These are phyloP conservation scores for Cheilosia urbana DNA, from an alignment of 2,888 invertebrate species.

Conservation along the genomic window DNA sequence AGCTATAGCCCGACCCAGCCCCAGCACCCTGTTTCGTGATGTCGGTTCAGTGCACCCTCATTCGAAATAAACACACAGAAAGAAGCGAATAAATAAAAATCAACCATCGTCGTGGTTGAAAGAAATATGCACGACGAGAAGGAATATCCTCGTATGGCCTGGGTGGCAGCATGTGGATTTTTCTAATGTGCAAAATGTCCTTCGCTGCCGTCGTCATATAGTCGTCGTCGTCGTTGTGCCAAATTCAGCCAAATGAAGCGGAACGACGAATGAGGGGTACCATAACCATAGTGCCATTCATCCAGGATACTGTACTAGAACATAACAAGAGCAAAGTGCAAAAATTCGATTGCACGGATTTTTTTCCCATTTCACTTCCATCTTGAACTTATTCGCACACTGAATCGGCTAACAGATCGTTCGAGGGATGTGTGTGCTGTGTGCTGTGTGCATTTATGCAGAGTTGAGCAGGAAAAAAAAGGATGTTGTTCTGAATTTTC, in stretches of 20 bases:
- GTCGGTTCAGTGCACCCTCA: constrained; percentile 74
- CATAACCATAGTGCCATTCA: not conserved
- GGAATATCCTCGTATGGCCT: constrained; percentile 42
- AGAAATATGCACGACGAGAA: constrained; percentile 10
- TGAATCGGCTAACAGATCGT: constrained; percentile 29
- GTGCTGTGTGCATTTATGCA: no score
- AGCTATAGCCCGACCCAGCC: constrained; percentile 63
- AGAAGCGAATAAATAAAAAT: constrained; percentile 66
- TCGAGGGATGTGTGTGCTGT: constrained; percentile 26
- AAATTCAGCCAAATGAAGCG: constrained; percentile 74
- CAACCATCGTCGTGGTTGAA: constrained; percentile 20
- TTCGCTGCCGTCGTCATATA: constrained; percentile 32
- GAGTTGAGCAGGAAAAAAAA: constrained; percentile 16
- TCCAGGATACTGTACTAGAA: constrained; percentile 24
- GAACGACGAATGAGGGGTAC: constrained; percentile 46
- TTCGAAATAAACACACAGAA: constrained; percentile 65
- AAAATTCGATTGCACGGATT: constrained; percentile 61
- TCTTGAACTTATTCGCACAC: constrained; percentile 38
- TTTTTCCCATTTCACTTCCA: constrained; percentile 5
- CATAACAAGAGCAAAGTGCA: constrained; percentile 63
- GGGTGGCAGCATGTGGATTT: constrained; percentile 64
- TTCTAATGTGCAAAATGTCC: constrained; percentile 73
- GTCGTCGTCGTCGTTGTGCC: constrained; percentile 60
- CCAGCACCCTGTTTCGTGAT: constrained; percentile 69
- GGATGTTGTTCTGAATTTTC: constrained; percentile 65